Evolutionary conservation across 2,113 vertebrate species (phyloP).

Genomic region (Psittacus erithacus): DNA sequence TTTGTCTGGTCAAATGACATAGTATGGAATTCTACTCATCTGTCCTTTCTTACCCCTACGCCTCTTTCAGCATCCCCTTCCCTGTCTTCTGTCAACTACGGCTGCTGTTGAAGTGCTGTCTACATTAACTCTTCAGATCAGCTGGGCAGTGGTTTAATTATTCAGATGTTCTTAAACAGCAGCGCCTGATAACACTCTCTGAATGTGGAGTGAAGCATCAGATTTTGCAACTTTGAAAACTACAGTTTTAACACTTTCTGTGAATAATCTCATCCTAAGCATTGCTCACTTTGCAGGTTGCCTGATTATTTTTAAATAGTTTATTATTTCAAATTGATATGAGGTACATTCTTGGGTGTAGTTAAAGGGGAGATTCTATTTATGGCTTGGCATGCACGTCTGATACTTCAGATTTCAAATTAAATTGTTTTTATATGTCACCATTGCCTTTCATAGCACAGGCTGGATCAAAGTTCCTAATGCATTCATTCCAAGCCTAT

Average conservation of each 20-base stretch:
- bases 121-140: not conserved
- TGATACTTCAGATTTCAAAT: constrained; percentile 13
- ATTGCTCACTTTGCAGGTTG: not conserved
- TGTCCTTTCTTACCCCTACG: not conserved
- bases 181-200: not conserved
- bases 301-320: not conserved
- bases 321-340: not conserved
- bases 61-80: not conserved
- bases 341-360: not conserved
- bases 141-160: not conserved
- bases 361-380: not conserved
- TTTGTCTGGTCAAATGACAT: not conserved
- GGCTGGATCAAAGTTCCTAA: not conserved
- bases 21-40: not conserved
- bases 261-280: not conserved
- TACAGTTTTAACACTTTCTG: not conserved
- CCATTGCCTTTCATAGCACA: not conserved
- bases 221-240: not conserved
- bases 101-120: not conserved
- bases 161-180: not conserved
- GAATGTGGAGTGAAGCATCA: not conserved
- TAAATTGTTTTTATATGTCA: not conserved
- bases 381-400: not conserved
- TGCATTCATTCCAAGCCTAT: not conserved
- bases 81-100: not conserved